These are phyloP conservation scores for Loxodonta africana DNA, from an alignment of 2,113 vertebrate genomes.

Conservation along the genomic window DNA sequence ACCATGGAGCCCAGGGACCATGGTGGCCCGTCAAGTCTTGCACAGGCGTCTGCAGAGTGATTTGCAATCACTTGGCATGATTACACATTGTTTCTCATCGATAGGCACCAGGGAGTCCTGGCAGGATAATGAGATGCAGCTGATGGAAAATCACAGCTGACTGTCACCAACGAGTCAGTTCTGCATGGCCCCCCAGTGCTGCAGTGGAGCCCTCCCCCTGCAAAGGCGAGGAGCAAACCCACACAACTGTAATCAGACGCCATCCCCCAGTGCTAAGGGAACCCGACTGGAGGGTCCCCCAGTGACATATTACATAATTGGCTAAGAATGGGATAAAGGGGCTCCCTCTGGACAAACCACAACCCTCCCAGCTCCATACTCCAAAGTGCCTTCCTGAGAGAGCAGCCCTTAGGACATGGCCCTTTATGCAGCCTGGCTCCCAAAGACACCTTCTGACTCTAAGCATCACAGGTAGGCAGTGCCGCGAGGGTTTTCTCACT, in stretches of 20 bases:
- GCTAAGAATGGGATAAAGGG: neutral
- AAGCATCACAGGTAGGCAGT: neutral
- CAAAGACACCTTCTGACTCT: neutral
- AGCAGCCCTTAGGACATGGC: neutral
- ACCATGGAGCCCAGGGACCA: conserved; percentile 30
- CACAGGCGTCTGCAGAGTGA: conserved; percentile 86
- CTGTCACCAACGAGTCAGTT: conserved; percentile 83
- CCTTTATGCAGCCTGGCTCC: neutral
- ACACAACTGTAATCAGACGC: conserved; percentile 14
- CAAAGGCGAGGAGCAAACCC: conserved; percentile 71
- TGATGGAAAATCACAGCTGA: conserved; percentile 91
- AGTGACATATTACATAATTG: neutral
- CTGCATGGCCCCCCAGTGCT: conserved; percentile 83
- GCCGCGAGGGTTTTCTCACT: neutral
- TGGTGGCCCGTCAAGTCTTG: conserved; percentile 81
- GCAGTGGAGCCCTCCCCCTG: conserved; percentile 79
- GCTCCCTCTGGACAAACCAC: neutral
- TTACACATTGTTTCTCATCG: conserved; percentile 91
- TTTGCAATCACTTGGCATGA: conserved; percentile 92
- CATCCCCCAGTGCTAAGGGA: neutral
- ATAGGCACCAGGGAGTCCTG: conserved; percentile 90
- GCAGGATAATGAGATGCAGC: conserved; percentile 92
- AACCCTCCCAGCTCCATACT: neutral
- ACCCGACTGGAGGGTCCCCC: neutral
- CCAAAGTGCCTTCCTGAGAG: neutral